phyloP scores from a whole-genome alignment of 2,113 vertebrate genomes.

The Psittacula cyanocephala region DNA sequence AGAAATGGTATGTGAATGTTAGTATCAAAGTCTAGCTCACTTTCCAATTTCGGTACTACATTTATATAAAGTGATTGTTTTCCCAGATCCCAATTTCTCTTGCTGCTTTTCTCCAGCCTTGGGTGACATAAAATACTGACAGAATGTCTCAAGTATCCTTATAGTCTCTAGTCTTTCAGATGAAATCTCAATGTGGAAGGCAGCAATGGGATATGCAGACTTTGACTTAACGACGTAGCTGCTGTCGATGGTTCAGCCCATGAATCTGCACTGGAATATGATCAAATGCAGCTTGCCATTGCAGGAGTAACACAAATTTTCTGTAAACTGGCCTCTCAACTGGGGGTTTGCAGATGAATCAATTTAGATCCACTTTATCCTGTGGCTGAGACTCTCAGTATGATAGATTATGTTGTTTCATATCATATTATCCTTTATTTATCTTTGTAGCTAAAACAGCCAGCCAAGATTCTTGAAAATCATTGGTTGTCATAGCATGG shows the following conservation, averaged over 20 bases:
- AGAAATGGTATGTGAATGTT: background rate
- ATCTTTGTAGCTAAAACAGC: background rate
- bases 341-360: background rate
- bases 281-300: background rate
- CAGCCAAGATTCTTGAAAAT: background rate
- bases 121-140: background rate
- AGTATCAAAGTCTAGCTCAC: background rate
- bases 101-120: background rate
- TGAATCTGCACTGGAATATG: background rate
- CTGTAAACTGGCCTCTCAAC: background rate
- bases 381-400: background rate
- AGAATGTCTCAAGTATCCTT: background rate
- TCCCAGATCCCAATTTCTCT: slow-evolving; percentile 22
- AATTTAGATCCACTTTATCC: background rate
- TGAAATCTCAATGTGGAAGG: background rate
- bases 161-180: background rate
- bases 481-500: background rate
- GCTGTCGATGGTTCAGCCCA: background rate
- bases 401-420: background rate
- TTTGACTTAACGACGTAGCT: background rate
- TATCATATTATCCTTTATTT: background rate
- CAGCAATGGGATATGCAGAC: background rate
- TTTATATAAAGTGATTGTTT: slow-evolving; percentile 29
- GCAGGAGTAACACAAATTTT: background rate
- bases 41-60: background rate